phyloP scores from a whole-genome alignment of 2,113 vertebrate genomes.

The Campylomormyrus numenius region DNA sequence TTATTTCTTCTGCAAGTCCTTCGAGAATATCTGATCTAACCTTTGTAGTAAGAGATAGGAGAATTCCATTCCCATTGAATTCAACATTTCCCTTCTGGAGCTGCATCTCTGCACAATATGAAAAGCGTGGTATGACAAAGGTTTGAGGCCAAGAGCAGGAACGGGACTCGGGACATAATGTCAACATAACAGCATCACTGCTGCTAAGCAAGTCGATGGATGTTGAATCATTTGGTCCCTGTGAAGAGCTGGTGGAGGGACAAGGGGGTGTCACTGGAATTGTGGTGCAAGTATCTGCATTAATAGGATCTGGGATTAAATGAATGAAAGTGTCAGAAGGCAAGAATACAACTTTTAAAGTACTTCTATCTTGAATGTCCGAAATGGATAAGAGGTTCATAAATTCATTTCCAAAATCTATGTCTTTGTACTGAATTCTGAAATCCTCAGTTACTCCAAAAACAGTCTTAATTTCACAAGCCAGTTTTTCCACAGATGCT shows the following conservation, averaged over 20 bases:
- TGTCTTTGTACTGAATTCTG: background rate
- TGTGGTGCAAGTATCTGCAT: background rate
- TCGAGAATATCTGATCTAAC: slow-evolving; percentile 7
- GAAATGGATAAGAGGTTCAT: slow-evolving; percentile 14
- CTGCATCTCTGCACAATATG: slow-evolving; percentile 15
- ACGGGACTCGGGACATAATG: slow-evolving; percentile 1
- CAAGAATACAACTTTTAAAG: slow-evolving; percentile 14
- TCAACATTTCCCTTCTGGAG: slow-evolving; percentile 8
- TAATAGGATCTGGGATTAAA: background rate
- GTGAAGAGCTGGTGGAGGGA: background rate
- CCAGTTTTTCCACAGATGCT: slow-evolving; percentile 11
- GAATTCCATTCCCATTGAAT: slow-evolving; percentile 9
- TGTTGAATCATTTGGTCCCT: background rate
- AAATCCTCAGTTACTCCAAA: too few species aligned
- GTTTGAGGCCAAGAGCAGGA: slow-evolving; percentile 11
- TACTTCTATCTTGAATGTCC: slow-evolving; percentile 14
- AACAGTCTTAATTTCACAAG: background rate
- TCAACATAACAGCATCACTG: background rate
- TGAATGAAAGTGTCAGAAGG: background rate
- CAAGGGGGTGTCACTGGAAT: background rate
- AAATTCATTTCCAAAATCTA: background rate
- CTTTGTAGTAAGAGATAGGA: slow-evolving; percentile 4
- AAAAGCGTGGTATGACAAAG: slow-evolving; percentile 10
- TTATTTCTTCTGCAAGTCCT: slow-evolving; percentile 11
- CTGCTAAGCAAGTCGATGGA: background rate